Base-by-base conservation (phyloP, 2,113 vertebrate species). In the Scartelaos histophorus region DNA sequence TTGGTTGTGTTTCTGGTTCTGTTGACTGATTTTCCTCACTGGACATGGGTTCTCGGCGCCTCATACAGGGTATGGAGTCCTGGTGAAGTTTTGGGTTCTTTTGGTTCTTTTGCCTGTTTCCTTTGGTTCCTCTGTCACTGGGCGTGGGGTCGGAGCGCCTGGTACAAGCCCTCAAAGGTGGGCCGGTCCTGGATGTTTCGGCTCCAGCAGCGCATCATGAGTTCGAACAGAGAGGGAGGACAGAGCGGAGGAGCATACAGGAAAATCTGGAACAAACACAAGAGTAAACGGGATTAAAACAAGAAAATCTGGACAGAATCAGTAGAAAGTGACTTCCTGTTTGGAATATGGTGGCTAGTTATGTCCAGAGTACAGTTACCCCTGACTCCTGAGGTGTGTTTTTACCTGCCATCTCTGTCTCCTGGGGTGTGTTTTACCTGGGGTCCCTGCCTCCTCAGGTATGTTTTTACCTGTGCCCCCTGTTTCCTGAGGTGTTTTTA, bases 181-280 rank as follows among this genome's bases (percentile, higher is more conserved):
- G 94, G 93, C 0, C 95, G 90, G 68, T 95, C 93, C 0, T 88
- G 75, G 76, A 94, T 94, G 75, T 95, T 93, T 1, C 95, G 92
- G 64, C 87, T 89, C 95, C 95, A 95, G 65, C 95, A 95, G 60
- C 86, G 88, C 93, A 95, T 93, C 95, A 95, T 95, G 79, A 95
- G 80, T 82, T 95, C 93, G 24, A 95, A 95, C 66, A 95, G 92
- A 46, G 92, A 93, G 0, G 92, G 89, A 0, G 94, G 94, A 69
- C 95, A 95, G 66, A 95, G 91, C 0, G 93, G 92, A 0, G 95
- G 94, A 24, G 91, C 89, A 0, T 93, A 94, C 38, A 95, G 94
- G 76, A 93, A 94, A 80, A 94, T 93, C 95, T 95, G 80, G 17
- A 0, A 13, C 47, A 11, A 19, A 51, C 13, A 53, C 1, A 51